Base-by-base conservation (phyloP, 53 echinoderm and acorn worm genomes). In the Apostichopus leukothele region DNA sequence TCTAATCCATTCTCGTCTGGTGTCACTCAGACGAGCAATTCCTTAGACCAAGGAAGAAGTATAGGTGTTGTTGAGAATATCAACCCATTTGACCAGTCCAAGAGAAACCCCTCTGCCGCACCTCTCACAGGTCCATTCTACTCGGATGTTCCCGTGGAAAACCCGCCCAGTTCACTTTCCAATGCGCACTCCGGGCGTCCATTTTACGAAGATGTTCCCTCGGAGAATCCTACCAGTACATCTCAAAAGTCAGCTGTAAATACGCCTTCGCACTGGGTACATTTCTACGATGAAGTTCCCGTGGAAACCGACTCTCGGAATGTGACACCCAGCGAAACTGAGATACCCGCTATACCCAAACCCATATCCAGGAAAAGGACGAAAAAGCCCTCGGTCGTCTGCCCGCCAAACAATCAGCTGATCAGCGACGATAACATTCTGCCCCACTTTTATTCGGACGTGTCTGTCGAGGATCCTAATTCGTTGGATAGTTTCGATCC, bases 271-370 rank as follows among this genome's bases (percentile, higher is more conserved):
- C 88, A 91, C 63, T 96, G 96, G 96, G 92, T 95, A 20, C 89
- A 92, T 86, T 96, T 96, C 60, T 94, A 96, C 74, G 96, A 96
- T n/a, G 96, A 96, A 51, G 94, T 94, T 11, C 96, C 96, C 4
- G 74, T 19, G 4, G 93, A 96, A 76, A 83, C 78, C 52, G 91
- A 88, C 0, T 5, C 7, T 57, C 7, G 0, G 57, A 57, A 57
- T 10, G 57, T 9, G 7, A 75, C 89, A 26, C 67, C 75, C 5
- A 19, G 11, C 54, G n/a, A 51, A 0, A 21, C 75, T 16, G 54
- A 81, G 14, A 89, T 81, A 59, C 89, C 89, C 0, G 88, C 75
- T 74, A 53, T 87, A 59, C 88, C 88, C 16, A 87, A 87, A 75
- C 88, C 88, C 3, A 27, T 87, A 20, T 85, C 85, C 26, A 85